phyloP scores from a whole-genome alignment of 2,888 invertebrate genomes.

The Drosophila phalerata region DNA sequence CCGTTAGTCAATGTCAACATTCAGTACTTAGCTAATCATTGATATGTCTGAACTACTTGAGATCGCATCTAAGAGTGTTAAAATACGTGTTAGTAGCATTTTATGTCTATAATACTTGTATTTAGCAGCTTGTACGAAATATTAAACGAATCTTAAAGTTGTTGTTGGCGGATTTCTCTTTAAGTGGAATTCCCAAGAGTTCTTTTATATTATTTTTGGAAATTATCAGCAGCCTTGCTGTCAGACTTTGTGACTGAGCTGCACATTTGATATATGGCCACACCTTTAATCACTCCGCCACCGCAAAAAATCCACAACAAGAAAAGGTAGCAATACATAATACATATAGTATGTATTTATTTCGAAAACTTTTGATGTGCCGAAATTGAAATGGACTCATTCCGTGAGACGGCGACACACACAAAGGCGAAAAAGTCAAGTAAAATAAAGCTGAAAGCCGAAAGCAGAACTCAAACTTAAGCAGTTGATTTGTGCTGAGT shows the following conservation, averaged over 20 bases:
- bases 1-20: constrained; percentile 17
- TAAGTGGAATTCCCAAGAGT: constrained; percentile 18
- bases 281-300: constrained; percentile 82
- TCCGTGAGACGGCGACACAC: constrained; percentile 36
- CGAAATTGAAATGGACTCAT: constrained; percentile 76
- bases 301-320: constrained; percentile 63
- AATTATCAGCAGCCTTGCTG: constrained; percentile 49
- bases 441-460: constrained; percentile 9
- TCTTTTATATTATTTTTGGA: constrained; percentile 18
- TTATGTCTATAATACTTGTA: constrained; percentile 19
- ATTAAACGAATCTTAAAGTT: constrained; percentile 15
- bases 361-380: constrained; percentile 66
- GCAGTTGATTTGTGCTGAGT: constrained; percentile 79
- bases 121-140: constrained; percentile 13
- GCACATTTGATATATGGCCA: constrained; percentile 78
- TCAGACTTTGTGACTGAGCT: constrained; percentile 67
- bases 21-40: constrained; percentile 9
- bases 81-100: constrained; percentile 11
- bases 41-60: constrained; percentile 13
- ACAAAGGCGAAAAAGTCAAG: constrained; percentile 29
- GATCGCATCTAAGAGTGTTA: constrained; percentile 9
- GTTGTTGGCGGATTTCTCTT: constrained; percentile 16
- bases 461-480: constrained; percentile 52
- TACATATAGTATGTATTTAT: constrained; percentile 23
- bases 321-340: constrained; percentile 23